Percentiles rank a stretch among this genome's conserved stretches.
These are phyloP conservation scores for Odocoileus virginianus DNA, from an alignment of 2,113 vertebrate genomes.

Conservation along the genomic window DNA sequence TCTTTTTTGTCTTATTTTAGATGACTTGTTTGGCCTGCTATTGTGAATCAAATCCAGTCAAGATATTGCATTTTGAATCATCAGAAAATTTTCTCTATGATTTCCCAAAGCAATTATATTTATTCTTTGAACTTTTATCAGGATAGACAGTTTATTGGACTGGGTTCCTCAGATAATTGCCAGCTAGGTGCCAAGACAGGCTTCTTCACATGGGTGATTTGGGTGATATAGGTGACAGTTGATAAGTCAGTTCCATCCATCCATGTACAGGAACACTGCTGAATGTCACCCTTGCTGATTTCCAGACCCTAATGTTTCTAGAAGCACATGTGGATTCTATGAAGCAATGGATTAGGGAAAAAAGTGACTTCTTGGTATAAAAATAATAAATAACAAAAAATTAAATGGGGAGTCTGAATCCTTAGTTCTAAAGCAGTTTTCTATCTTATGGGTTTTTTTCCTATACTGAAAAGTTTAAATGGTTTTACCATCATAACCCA, in stretches of 20 bases:
- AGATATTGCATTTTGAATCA: background rate
- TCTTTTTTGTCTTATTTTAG: background rate
- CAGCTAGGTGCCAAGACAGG: background rate
- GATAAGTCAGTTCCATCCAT: conserved; percentile 58
- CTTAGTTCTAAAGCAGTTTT: background rate
- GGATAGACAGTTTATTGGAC: conserved; percentile 5
- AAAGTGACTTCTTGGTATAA: background rate
- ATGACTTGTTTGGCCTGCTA: background rate
- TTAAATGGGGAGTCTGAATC: background rate
- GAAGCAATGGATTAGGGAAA: background rate
- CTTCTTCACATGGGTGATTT: conserved; percentile 49
- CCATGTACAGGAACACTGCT: conserved; percentile 7
- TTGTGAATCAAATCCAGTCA: background rate
- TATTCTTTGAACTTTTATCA: conserved; percentile 42
- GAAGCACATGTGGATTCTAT: background rate
- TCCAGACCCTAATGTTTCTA: background rate
- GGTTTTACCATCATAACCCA: background rate
- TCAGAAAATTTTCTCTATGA: background rate
- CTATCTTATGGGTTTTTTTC: background rate
- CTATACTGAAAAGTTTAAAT: background rate
- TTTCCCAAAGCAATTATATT: conserved; percentile 24
- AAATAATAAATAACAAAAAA: background rate
- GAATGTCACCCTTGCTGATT: conserved; percentile 42
- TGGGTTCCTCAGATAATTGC: conserved; percentile 56
- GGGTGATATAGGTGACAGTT: conserved; percentile 55